phyloP scores from a whole-genome alignment of 92 coral and sea anemone genomes.

The Anthopleura xanthogrammica region DNA sequence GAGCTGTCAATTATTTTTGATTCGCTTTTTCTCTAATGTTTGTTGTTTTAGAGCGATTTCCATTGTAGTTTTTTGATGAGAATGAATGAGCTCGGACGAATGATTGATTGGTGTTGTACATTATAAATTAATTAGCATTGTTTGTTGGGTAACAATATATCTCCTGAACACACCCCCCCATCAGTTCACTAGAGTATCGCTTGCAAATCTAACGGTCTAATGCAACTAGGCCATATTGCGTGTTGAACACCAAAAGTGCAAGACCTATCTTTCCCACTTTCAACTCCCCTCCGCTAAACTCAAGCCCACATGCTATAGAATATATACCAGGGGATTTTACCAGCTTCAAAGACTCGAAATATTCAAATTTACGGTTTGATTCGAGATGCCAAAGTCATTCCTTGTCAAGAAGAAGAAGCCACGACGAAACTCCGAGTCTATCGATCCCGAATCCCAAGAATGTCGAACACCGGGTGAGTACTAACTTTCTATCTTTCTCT shows the following conservation, averaged over 20 bases:
- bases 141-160: constrained; percentile 98
- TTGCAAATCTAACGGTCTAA: constrained; percentile 86
- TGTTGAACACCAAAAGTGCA: constrained; percentile 16
- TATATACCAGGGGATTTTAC: background rate
- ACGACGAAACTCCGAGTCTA: constrained; percentile 39
- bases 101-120: constrained; percentile 98
- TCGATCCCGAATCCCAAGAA: constrained; percentile 26
- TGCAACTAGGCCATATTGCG: constrained; percentile 13
- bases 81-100: constrained; percentile 66
- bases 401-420: constrained; percentile 82
- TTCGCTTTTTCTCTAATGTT: constrained; percentile 72
- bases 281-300: background rate
- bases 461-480: constrained; percentile 46
- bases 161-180: constrained; percentile 85
- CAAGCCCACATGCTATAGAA: background rate
- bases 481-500: background rate
- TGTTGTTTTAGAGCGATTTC: constrained; percentile 79
- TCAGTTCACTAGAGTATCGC: constrained; percentile 66
- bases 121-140: constrained; percentile 99
- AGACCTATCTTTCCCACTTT: constrained; percentile 1
- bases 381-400: constrained; percentile 87
- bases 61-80: constrained; percentile 81
- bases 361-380: constrained; percentile 3
- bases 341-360: constrained; percentile 1
- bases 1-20: constrained; percentile 67